Conservation (phyloP, 2,113 vertebrate species). For the Psilopogon haemacephalus region DNA sequence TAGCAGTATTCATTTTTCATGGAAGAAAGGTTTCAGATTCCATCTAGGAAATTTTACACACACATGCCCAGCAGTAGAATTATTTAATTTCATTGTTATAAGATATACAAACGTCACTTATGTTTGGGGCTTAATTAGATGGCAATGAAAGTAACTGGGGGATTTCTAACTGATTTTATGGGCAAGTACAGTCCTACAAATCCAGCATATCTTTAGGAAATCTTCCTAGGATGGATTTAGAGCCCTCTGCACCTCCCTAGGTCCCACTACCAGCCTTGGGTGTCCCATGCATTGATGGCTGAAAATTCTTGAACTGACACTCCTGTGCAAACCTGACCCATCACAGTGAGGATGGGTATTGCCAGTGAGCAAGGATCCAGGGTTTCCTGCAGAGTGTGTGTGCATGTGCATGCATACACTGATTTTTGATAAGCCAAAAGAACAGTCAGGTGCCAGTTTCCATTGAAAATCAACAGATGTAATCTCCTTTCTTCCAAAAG, state of each 20-base stretch:
- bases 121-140: background rate
- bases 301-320: background rate
- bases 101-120: background rate
- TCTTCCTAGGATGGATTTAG: background rate
- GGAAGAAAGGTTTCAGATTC: conserved; percentile 56
- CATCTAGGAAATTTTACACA: conserved; percentile 6
- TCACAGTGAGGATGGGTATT: background rate
- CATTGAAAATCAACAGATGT: background rate
- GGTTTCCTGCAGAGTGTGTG: accelerated
- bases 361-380: background rate
- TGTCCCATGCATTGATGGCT: background rate
- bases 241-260: background rate
- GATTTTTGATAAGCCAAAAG: background rate
- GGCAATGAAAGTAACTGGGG: background rate
- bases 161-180: background rate
- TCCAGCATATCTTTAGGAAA: background rate
- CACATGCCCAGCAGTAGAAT: conserved; percentile 25
- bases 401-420: background rate
- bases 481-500: background rate
- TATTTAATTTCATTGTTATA: conserved; percentile 17
- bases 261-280: background rate
- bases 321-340: accelerated
- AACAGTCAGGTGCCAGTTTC: background rate
- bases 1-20: conserved; percentile 33
- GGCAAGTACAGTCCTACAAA: background rate